Conservation (phyloP, 1,140 invertebrate genomes). For the Brachionus plicatilis region DNA sequence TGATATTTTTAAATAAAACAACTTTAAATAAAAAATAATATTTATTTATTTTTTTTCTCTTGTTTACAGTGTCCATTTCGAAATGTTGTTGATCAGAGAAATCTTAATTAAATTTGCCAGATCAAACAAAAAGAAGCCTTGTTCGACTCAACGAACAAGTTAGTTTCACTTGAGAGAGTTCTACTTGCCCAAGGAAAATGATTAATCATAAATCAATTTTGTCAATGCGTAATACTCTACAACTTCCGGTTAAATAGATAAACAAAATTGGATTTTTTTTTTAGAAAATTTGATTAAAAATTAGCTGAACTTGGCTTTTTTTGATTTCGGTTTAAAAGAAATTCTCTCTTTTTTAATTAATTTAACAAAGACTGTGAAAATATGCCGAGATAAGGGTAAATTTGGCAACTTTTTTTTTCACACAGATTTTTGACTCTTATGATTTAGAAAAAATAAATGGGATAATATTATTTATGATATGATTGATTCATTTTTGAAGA, state of each 20-base stretch:
- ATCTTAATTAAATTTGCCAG: not conserved
- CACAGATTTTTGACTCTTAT: no score
- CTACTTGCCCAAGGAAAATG: not conserved
- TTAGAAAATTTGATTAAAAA: not conserved
- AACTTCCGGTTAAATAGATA: not conserved
- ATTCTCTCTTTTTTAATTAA: not conserved
- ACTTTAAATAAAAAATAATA: not conserved
- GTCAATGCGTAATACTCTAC: not conserved
- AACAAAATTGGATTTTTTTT: not conserved
- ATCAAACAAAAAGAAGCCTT: not conserved
- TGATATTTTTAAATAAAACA: slow-evolving; percentile 3
- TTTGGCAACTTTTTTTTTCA: not conserved
- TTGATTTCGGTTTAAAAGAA: not conserved
- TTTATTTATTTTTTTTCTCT: not conserved
- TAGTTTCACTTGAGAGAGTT: not conserved
- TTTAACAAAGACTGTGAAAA: not conserved
- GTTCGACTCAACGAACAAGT: not conserved
- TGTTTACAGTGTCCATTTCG: not conserved
- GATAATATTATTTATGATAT: no score
- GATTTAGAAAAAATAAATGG: no score
- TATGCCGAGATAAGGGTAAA: not conserved
- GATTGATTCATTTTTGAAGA: no score
- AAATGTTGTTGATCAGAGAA: not conserved
- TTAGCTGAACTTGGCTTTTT: not conserved
- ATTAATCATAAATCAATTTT: not conserved